Evolutionary conservation across 2,113 vertebrate genomes (phyloP).

Genomic region (Charadrius vociferus): DNA sequence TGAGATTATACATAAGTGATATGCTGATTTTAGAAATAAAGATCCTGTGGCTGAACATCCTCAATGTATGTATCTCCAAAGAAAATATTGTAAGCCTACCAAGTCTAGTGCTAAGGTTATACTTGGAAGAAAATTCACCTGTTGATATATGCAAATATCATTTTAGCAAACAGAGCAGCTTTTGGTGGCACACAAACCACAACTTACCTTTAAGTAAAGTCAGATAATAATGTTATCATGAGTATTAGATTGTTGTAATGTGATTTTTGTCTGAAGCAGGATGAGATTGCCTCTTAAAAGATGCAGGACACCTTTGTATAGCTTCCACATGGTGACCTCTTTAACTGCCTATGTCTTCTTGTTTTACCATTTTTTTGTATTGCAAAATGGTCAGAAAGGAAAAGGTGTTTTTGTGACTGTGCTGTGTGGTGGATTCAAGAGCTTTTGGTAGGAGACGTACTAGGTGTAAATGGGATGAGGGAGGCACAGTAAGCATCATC

Average conservation of each 20-base stretch:
- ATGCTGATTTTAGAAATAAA: not conserved
- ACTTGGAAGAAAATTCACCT: not conserved
- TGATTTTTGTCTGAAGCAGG: not conserved
- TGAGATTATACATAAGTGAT: not conserved
- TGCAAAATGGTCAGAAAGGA: not conserved
- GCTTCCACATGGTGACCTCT: not conserved
- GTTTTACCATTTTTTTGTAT: not conserved
- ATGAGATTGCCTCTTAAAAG: not conserved
- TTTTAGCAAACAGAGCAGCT: not conserved
- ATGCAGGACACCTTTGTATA: not conserved
- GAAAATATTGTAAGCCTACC: not conserved
- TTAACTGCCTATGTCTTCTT: fast-evolving
- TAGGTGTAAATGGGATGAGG: not conserved
- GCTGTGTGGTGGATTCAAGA: not conserved
- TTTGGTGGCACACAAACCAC: not conserved
- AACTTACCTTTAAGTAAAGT: not conserved
- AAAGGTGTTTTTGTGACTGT: not conserved
- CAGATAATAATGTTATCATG: not conserved
- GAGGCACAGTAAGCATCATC: fast-evolving
- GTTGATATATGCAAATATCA: not conserved
- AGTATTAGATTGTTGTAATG: not conserved
- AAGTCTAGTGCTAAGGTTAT: not conserved
- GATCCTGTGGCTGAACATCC: not conserved
- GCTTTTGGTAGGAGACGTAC: not conserved
- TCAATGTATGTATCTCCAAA: not conserved